A percentile compares a stretch with the other conserved stretches of the same genome.
Conservation (phyloP, 2,888 invertebrate genomes). For the Nephrotoma appendiculata region DNA sequence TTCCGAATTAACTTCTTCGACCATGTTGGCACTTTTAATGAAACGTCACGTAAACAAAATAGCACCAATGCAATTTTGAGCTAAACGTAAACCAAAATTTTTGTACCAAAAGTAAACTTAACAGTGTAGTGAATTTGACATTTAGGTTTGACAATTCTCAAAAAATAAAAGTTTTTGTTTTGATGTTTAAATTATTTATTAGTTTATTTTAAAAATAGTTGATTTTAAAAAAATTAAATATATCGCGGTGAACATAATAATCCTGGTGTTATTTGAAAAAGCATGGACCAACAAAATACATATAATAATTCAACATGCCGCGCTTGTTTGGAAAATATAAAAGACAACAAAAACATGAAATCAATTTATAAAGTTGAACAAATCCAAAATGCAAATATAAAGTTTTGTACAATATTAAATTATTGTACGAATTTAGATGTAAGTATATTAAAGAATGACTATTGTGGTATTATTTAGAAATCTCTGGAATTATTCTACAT, state of each 20-base stretch:
- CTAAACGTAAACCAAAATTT: not conserved
- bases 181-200: not conserved
- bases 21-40: constrained; percentile 5
- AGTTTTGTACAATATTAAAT: not conserved
- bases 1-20: constrained; percentile 3
- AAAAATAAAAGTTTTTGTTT: not conserved
- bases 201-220: not conserved
- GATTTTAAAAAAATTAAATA: not conserved
- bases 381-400: not conserved
- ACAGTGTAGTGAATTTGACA: not conserved
- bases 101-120: not conserved
- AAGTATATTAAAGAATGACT: not conserved
- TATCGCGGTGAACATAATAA: not conserved
- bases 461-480: too few relatives aligned
- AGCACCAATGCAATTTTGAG: not conserved
- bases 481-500: too few relatives aligned
- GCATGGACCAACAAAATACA: not conserved
- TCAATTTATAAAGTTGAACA: not conserved
- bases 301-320: not conserved
- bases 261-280: not conserved
- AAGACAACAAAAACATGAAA: not conserved
- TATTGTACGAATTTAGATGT: constrained; percentile 1
- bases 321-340: not conserved
- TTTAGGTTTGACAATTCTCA: not conserved
- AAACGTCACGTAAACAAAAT: not conserved